phyloP scores from a whole-genome alignment of 2,888 invertebrate species.

The Dichetophora obliterata region DNA sequence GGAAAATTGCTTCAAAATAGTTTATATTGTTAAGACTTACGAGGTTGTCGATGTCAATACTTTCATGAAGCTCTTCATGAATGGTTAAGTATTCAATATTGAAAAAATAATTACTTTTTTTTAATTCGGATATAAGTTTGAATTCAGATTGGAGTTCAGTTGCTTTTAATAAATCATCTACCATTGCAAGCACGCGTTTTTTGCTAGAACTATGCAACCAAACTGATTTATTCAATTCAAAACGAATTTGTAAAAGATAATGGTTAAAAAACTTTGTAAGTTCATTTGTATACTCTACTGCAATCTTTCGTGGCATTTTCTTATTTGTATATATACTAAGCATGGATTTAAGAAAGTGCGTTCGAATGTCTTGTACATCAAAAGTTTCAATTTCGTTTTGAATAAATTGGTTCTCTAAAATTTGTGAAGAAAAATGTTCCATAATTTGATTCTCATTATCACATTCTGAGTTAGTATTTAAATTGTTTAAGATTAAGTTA shows the following conservation, averaged over 20 bases:
- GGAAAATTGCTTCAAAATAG: constrained; percentile 10
- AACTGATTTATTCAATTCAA: background rate
- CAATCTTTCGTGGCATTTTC: background rate
- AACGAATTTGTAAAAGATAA: constrained; percentile 7
- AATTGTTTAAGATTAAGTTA: background rate
- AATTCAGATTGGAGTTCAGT: constrained; percentile 16
- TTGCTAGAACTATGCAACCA: constrained; percentile 11
- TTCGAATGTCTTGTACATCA: background rate
- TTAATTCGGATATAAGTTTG: constrained; percentile 20
- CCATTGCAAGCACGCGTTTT: background rate
- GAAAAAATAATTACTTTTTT: constrained; percentile 8
- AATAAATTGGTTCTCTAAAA: background rate
- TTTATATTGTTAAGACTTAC: constrained; percentile 12
- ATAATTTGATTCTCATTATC: background rate
- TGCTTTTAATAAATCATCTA: background rate
- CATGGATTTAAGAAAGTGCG: constrained; percentile 16
- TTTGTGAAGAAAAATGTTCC: background rate
- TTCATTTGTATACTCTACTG: background rate
- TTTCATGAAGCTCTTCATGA: constrained; percentile 29
- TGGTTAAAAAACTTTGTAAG: constrained; percentile 20
- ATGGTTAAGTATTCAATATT: constrained; percentile 26
- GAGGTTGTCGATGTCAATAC: constrained; percentile 10
- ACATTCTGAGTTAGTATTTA: no score
- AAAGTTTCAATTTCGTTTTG: background rate
- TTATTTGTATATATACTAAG: constrained; percentile 10